These are phyloP conservation scores for Spisula subtruncata DNA, from an alignment of 2,888 invertebrate genomes.

Conservation along the genomic window DNA sequence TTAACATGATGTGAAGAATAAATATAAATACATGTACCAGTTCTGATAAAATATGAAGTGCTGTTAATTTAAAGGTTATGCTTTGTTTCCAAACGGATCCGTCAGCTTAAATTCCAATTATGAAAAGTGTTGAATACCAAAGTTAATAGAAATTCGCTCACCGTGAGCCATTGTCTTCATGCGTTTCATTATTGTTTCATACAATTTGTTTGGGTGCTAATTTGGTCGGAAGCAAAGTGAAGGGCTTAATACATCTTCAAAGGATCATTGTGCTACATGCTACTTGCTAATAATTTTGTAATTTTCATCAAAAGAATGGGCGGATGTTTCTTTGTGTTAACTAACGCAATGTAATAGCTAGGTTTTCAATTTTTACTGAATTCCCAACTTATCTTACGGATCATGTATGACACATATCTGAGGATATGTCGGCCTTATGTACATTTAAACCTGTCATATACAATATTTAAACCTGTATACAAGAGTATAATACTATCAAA, in stretches of 20 bases:
- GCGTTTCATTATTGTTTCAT: background rate
- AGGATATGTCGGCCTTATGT: background rate
- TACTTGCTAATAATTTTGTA: background rate
- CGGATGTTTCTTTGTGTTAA: background rate
- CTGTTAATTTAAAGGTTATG: background rate
- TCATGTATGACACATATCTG: background rate
- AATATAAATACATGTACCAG: background rate
- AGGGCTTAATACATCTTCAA: background rate
- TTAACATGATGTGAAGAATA: too few relatives aligned
- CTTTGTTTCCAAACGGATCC: background rate
- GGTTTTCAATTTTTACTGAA: background rate
- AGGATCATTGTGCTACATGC: background rate
- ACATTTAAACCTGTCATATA: too few relatives aligned
- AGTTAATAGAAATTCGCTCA: too few relatives aligned
- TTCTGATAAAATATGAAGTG: background rate
- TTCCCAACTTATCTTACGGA: background rate
- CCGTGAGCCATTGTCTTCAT: background rate
- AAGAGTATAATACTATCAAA: too few relatives aligned
- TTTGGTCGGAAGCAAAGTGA: background rate
- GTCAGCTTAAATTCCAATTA: background rate
- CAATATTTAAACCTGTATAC: too few relatives aligned
- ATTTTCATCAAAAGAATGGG: background rate
- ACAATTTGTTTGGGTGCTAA: background rate
- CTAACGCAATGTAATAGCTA: background rate
- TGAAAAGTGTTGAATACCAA: background rate